These are phyloP conservation scores for Brachionus koreanus DNA, from an alignment of 1,140 invertebrate species.

Conservation along the genomic window DNA sequence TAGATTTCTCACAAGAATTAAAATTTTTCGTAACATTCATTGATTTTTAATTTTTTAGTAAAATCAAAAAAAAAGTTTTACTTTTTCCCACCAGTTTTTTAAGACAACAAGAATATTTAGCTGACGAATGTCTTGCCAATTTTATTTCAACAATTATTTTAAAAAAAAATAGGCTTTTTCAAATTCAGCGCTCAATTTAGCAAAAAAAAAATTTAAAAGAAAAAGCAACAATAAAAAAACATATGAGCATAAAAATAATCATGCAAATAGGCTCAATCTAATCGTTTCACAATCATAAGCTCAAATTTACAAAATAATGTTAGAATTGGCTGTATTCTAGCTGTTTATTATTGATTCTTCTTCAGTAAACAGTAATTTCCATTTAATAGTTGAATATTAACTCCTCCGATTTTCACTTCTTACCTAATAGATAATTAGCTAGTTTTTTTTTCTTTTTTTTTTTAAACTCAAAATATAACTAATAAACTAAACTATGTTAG, in stretches of 20 bases:
- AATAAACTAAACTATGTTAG: neutral
- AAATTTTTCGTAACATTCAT: no score
- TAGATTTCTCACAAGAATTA: no score
- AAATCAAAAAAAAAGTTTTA: no score
- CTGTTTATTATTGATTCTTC: neutral
- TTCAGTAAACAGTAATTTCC: neutral
- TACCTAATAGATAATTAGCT: conserved; percentile 36
- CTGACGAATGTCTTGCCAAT: no score
- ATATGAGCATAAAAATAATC: neutral
- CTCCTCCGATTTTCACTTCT: neutral
- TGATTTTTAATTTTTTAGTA: no score
- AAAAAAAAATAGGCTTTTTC: neutral
- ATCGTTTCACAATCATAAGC: neutral
- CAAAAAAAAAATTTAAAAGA: neutral
- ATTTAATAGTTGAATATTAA: conserved; percentile 28
- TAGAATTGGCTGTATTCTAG: neutral
- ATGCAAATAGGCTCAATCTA: neutral
- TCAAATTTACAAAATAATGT: neutral
- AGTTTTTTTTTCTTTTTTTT: neutral
- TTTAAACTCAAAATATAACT: neutral
- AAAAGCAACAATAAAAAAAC: neutral
- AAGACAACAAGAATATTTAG: no score
- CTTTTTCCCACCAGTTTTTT: no score
- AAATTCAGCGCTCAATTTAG: neutral
- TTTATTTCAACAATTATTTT: neutral